These are phyloP conservation scores for Xiphorhynchus erythropygius DNA, from an alignment of 2,797 vertebrate genomes.

Conservation along the genomic window DNA sequence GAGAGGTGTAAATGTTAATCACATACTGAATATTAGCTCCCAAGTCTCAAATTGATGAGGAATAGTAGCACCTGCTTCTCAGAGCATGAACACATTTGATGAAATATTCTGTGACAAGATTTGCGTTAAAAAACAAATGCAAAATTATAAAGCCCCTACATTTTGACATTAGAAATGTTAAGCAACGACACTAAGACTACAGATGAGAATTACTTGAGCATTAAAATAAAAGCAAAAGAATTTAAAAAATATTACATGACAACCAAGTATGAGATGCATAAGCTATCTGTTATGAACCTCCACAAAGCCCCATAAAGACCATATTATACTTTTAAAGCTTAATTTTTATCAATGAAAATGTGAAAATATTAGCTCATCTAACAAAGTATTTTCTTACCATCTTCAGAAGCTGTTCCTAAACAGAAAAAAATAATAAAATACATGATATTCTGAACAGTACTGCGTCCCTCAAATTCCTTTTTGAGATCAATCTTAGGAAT, in stretches of 20 bases:
- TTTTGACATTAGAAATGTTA: constrained; percentile 41
- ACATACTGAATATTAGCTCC: not conserved
- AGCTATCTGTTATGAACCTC: constrained; percentile 27
- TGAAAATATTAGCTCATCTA: constrained; percentile 58
- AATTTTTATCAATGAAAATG: constrained; percentile 55
- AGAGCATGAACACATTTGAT: constrained; percentile 42
- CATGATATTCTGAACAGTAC: constrained; percentile 74
- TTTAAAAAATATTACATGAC: not conserved
- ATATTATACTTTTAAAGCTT: constrained; percentile 35
- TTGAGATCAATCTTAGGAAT: not conserved
- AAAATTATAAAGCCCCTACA: constrained; percentile 24
- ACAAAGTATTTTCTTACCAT: constrained; percentile 84
- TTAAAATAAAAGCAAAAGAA: constrained; percentile 55
- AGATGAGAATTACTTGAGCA: constrained; percentile 43
- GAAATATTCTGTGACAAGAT: not conserved
- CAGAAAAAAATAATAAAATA: constrained; percentile 78
- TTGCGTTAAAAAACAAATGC: not conserved
- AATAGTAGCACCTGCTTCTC: constrained; percentile 57
- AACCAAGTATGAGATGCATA: constrained; percentile 54
- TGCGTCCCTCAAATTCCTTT: not conserved
- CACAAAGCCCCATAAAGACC: constrained; percentile 35
- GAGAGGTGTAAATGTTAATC: constrained; percentile 20
- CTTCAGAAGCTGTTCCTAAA: constrained; percentile 87
- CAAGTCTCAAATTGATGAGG: not conserved
- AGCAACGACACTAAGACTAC: constrained; percentile 48